A percentile compares a stretch with the other conserved stretches of the same genome.
These are phyloP conservation scores for Venusia cambrica DNA, from an alignment of 2,888 invertebrate species.

Conservation along the genomic window DNA sequence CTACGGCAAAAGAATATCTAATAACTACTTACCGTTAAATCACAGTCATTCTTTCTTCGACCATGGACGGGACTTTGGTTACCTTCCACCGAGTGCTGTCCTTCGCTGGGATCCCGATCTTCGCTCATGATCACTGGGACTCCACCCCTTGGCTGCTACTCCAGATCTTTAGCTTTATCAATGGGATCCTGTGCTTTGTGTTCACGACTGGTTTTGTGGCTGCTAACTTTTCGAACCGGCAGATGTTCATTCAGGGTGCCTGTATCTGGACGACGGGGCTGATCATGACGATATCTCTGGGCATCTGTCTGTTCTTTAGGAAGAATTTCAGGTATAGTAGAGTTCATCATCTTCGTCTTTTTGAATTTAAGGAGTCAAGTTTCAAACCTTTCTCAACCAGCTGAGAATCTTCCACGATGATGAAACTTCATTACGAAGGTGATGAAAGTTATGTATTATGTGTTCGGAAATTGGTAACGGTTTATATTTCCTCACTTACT, in stretches of 20 bases:
- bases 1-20: no score
- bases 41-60: slow-evolving; percentile 4
- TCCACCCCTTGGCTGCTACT: slow-evolving; percentile 49
- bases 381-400: no score
- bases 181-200: slow-evolving; percentile 53
- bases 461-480: no score
- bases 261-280: slow-evolving; percentile 68
- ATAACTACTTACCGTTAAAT: no score
- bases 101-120: slow-evolving; percentile 58
- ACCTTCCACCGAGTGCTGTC: slow-evolving; percentile 55
- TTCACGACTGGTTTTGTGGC: slow-evolving; percentile 59
- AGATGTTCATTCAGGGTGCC: slow-evolving; percentile 62
- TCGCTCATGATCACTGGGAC: slow-evolving; percentile 49
- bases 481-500: no score
- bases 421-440: no score
- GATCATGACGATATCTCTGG: slow-evolving; percentile 61
- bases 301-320: slow-evolving; percentile 54
- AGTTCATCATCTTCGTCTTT: no score
- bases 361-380: no score
- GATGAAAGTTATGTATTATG: no score
- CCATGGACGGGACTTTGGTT: slow-evolving; percentile 54
- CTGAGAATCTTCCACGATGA: no score
- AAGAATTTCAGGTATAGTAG: slow-evolving; percentile 42
- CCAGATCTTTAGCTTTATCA: slow-evolving; percentile 54
- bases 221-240: slow-evolving; percentile 40